Evolutionary conservation across 2,797 vertebrate species (phyloP).

Genomic region (Diplodus puntazzo): DNA sequence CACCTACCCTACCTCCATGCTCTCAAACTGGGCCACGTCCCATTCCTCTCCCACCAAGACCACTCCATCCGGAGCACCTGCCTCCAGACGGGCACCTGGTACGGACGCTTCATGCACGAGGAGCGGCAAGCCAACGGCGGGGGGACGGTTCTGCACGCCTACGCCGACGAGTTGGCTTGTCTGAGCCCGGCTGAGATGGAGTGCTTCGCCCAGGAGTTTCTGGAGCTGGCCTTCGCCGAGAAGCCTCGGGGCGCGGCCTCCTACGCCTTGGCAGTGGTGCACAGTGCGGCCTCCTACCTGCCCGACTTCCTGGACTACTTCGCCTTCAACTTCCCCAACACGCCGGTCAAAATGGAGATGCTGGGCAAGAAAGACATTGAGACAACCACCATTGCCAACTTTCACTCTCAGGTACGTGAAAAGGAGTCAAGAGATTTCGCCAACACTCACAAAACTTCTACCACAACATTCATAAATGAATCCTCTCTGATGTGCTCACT

Average conservation of each 20-base stretch:
- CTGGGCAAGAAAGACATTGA: constrained; percentile 99
- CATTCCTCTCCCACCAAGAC: constrained; percentile 95
- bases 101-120: constrained; percentile 93
- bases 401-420: constrained; percentile 95
- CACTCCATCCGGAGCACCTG: constrained; percentile 94
- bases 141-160: constrained; percentile 94
- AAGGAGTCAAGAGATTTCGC: not conserved
- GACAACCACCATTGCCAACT: constrained; percentile 97
- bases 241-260: constrained; percentile 91
- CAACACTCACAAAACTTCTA: not conserved
- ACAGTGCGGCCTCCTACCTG: constrained; percentile 94
- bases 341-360: constrained; percentile 98
- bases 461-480: not conserved
- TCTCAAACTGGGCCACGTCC: constrained; percentile 87
- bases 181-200: constrained; percentile 93
- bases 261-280: constrained; percentile 95
- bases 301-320: constrained; percentile 99
- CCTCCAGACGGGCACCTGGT: constrained; percentile 92
- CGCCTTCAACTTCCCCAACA: constrained; percentile 98
- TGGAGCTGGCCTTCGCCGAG: constrained; percentile 93
- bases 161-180: constrained; percentile 95
- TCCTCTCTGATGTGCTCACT: not conserved
- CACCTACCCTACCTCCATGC: constrained; percentile 69
- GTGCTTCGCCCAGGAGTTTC: constrained; percentile 94
- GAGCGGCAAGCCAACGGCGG: constrained; percentile 97